Evolutionary conservation across 2,113 vertebrate genomes (phyloP).

Genomic region (Atlantisia rogersi): DNA sequence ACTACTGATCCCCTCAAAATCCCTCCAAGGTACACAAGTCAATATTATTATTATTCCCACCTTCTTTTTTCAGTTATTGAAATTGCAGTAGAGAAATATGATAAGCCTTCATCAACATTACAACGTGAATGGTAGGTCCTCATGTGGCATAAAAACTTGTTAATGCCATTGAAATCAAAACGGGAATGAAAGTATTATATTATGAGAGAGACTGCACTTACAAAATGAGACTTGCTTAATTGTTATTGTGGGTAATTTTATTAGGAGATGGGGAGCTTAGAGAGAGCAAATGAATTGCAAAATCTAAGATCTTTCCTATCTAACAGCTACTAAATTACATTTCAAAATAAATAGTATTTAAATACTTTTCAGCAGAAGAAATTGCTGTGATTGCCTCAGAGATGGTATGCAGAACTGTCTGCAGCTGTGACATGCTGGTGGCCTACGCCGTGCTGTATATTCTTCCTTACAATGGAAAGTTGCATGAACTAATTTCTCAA

Average conservation of each 20-base stretch:
- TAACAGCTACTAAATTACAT: neutral
- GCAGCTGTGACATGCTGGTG: neutral
- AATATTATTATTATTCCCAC: neutral
- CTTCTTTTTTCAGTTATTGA: neutral
- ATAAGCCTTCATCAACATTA: neutral
- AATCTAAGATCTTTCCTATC: neutral
- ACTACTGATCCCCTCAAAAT: neutral
- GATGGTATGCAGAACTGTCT: neutral
- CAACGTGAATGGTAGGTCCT: neutral
- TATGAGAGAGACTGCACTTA: neutral
- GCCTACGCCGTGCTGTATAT: fast-evolving
- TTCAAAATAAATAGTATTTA: constrained; percentile 8
- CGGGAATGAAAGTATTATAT: neutral
- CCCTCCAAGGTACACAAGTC: neutral
- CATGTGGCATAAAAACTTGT: neutral
- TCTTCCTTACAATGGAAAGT: neutral
- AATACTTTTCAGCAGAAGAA: neutral
- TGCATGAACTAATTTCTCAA: neutral
- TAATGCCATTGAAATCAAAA: constrained; percentile 14
- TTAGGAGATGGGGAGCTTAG: neutral
- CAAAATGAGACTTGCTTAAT: neutral
- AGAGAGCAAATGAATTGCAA: neutral
- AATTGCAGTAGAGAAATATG: neutral
- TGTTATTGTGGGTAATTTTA: constrained; percentile 8
- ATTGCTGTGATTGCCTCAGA: neutral